These are phyloP conservation scores for Leptinotarsa rubiginosa DNA, from an alignment of 2,888 invertebrate genomes.

Conservation along the genomic window DNA sequence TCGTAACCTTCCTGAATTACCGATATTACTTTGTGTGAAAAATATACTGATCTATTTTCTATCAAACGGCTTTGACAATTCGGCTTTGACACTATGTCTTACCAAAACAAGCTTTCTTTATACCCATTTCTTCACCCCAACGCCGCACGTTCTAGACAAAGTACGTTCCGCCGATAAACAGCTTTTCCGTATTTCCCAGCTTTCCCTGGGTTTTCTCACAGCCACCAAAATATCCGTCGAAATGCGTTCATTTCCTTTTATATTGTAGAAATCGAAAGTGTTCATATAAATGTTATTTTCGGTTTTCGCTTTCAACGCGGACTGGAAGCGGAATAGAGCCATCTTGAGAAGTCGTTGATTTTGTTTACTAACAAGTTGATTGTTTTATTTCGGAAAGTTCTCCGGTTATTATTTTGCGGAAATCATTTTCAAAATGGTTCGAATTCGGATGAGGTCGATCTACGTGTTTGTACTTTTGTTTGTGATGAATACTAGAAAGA, in stretches of 20 bases:
- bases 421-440: too few relatives aligned
- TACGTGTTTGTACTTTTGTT: too few relatives aligned
- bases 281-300: slow-evolving; percentile 50
- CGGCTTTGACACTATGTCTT: neutral
- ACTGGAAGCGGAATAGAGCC: neutral
- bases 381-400: neutral
- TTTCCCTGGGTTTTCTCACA: slow-evolving; percentile 55
- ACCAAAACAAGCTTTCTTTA: neutral
- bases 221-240: slow-evolving; percentile 52
- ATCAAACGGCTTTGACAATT: too few relatives aligned
- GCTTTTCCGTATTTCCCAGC: slow-evolving; percentile 54
- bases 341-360: neutral
- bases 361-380: neutral
- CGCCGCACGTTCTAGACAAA: slow-evolving; percentile 36
- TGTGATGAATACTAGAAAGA: too few relatives aligned
- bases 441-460: too few relatives aligned
- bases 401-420: too few relatives aligned
- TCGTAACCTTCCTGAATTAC: too few relatives aligned
- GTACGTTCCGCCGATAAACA: slow-evolving; percentile 51
- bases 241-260: slow-evolving; percentile 56
- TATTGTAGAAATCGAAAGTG: slow-evolving; percentile 50
- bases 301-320: neutral
- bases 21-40: too few relatives aligned
- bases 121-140: slow-evolving; percentile 39
- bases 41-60: too few relatives aligned